A percentile compares a stretch with the other conserved stretches of the same genome.
Conservation (phyloP, 2,888 invertebrate genomes). For the Eilema sororculum region DNA sequence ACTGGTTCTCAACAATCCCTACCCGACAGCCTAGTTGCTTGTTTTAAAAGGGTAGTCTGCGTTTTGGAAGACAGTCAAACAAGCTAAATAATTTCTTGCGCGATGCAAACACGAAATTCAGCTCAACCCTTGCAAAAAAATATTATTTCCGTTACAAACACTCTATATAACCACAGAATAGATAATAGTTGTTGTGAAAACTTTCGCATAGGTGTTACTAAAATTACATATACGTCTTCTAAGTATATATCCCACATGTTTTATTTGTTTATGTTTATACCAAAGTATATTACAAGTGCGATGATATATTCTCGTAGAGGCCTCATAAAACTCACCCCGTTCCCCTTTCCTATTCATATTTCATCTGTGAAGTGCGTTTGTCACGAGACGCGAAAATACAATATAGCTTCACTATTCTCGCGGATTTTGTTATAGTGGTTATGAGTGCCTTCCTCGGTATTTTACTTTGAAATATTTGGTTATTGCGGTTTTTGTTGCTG, state of each 20-base stretch:
- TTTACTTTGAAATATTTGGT: slow-evolving; percentile 13
- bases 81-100: no score
- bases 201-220: slow-evolving; percentile 28
- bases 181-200: background rate
- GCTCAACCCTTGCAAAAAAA: no score
- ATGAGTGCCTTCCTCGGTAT: slow-evolving; percentile 1
- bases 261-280: slow-evolving; percentile 53
- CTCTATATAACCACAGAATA: background rate
- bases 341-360: slow-evolving; percentile 54
- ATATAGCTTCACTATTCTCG: slow-evolving; percentile 30
- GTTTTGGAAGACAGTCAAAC: no score
- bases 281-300: slow-evolving; percentile 49
- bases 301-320: slow-evolving; percentile 53
- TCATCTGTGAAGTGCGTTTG: slow-evolving; percentile 58
- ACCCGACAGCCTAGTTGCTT: no score
- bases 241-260: slow-evolving; percentile 44
- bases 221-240: slow-evolving; percentile 33
- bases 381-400: slow-evolving; percentile 45
- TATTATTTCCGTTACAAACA: no score
- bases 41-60: no score
- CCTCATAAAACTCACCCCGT: slow-evolving; percentile 57
- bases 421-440: slow-evolving; percentile 14
- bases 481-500: slow-evolving; percentile 4
- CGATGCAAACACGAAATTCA: no score
- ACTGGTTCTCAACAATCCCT: no score